Base-by-base conservation (phyloP, 1,140 invertebrate genomes). In the Batillaria attramentaria region DNA sequence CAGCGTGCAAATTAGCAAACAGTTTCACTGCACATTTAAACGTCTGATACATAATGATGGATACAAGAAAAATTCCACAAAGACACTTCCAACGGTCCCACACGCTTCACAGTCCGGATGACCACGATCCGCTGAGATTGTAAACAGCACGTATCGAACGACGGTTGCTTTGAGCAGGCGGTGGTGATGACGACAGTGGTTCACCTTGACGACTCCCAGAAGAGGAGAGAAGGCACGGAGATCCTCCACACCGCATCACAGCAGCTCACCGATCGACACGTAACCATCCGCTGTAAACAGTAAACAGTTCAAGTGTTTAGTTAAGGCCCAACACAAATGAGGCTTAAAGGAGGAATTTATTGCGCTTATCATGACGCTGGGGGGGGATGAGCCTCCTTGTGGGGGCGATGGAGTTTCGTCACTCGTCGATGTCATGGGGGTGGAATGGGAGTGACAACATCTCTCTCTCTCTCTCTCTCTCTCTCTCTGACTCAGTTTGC, bases 241-340 rank as follows among this genome's bases (percentile, higher is more conserved):
- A 37, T 16, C 33, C 3, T 28, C n/a, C 5, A 4, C 3, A 60
- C 42, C 54, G 41, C 57, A 39, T 75, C 57, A 75, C 73, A 75
- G 73, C 39, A 75, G 39, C 42, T 75, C 73, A 39, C 73, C 62
- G 37, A 75, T 57, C 18, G 73, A 39, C 33, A 75, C 73, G 39
- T 65, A 75, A 62, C 73, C 73, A 42, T 75, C 73, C 18, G 54
- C 73, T 75, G 54, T 57, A 74, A 31, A 39, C 16, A 37, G 18
- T 31, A 20, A 72, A 72, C 20, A 54, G 0, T 28, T 16, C 66
- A 69, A 70, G 37, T 13, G 68, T 41, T 24, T 24, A 24, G 37
- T 8, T 70, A 24, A 70, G 41, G 4, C 42, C 37, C 2, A 42
- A 0, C n/a, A 70, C 68, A 2, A 41, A 42, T 42, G 42, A 18